Conservation (phyloP, 2,113 vertebrate genomes). For the Amphiprion ocellaris region DNA sequence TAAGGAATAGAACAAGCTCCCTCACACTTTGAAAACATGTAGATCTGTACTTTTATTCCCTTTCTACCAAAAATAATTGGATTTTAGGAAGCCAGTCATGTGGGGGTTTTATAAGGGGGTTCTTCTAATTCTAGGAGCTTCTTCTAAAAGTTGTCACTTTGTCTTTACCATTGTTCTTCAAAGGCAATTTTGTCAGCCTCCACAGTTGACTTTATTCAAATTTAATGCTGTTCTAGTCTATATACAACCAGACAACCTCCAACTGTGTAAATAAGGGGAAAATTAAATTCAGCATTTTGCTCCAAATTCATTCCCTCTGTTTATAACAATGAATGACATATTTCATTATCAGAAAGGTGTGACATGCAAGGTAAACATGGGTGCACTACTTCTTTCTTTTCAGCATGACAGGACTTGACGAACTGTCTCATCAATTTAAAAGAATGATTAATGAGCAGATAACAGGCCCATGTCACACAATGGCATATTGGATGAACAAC, state of each 20-base stretch:
- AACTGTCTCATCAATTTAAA: conserved; percentile 28
- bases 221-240: not conserved
- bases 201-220: not conserved
- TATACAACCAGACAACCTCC: not conserved
- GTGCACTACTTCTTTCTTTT: not conserved
- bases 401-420: conserved; percentile 30
- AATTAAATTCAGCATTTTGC: conserved; percentile 1
- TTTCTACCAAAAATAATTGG: not conserved
- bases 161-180: not conserved
- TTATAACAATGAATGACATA: conserved; percentile 27
- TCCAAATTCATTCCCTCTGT: not conserved
- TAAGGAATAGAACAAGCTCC: conserved; percentile 7
- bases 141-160: no score
- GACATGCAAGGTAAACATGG: conserved; percentile 19
- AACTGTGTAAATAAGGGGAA: conserved; percentile 4
- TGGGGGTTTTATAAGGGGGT: not conserved
- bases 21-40: not conserved
- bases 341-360: conserved; percentile 24
- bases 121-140: no score
- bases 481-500: conserved; percentile 31
- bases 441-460: conserved; percentile 36
- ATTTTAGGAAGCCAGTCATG: not conserved
- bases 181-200: not conserved
- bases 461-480: conserved; percentile 5
- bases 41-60: not conserved